phyloP scores from a whole-genome alignment of 2,888 invertebrate species.

The Odontothrips loti region DNA sequence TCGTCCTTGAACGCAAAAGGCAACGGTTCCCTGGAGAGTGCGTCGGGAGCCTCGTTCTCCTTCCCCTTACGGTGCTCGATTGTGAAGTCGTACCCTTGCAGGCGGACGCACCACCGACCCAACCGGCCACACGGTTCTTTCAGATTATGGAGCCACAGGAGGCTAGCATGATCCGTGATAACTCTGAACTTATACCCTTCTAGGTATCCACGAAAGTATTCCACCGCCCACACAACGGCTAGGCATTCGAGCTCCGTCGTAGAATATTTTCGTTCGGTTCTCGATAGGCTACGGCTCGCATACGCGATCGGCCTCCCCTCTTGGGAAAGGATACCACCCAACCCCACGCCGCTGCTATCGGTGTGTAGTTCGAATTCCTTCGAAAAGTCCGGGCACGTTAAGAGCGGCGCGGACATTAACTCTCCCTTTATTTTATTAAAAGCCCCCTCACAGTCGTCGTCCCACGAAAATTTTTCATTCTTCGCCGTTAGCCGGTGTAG shows the following conservation, averaged over 20 bases:
- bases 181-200: conserved; percentile 35
- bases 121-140: conserved; percentile 34
- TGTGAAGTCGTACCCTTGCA: conserved; percentile 34
- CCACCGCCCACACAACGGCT: neutral
- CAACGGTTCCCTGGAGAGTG: conserved; percentile 31
- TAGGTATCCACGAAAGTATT: conserved; percentile 31
- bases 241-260: conserved; percentile 32
- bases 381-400: conserved; percentile 35
- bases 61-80: conserved; percentile 36
- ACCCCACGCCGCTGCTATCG: conserved; percentile 34
- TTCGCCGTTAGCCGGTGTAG: conserved; percentile 32
- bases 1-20: neutral
- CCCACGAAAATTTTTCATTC: conserved; percentile 30
- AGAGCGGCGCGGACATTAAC: conserved; percentile 34
- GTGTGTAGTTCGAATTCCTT: conserved; percentile 34
- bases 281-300: conserved; percentile 32
- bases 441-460: conserved; percentile 29
- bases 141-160: conserved; percentile 34
- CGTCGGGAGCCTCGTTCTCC: conserved; percentile 36
- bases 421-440: conserved; percentile 32
- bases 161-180: conserved; percentile 34
- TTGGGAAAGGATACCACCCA: conserved; percentile 35
- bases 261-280: conserved; percentile 33
- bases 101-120: conserved; percentile 33
- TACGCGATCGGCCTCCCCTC: conserved; percentile 33